These are phyloP conservation scores for Trachymyrmex cornetzi DNA, from an alignment of 1,140 invertebrate species.

Conservation along the genomic window DNA sequence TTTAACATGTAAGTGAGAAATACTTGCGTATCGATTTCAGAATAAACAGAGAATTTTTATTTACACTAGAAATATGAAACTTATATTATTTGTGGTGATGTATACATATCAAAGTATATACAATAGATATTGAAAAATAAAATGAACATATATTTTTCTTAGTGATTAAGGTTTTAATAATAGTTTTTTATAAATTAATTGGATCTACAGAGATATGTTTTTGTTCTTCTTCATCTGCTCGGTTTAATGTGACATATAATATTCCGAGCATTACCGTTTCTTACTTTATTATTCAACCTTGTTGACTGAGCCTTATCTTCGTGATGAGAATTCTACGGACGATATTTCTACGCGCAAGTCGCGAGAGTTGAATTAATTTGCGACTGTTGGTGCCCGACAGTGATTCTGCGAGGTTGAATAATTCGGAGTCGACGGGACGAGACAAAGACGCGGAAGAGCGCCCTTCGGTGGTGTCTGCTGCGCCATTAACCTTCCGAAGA, in stretches of 20 bases:
- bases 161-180: neutral
- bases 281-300: constrained; percentile 50
- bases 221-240: neutral
- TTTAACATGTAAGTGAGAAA: neutral
- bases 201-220: neutral
- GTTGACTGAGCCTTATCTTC: constrained; percentile 42
- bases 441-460: constrained; percentile 45
- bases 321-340: constrained; percentile 37
- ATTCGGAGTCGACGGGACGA: constrained; percentile 55
- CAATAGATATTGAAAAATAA: neutral
- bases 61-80: neutral
- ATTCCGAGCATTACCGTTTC: constrained; percentile 41
- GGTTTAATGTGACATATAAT: constrained; percentile 26
- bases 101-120: neutral
- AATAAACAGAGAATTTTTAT: constrained; percentile 6
- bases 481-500: constrained; percentile 77
- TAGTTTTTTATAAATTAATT: neutral
- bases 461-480: constrained; percentile 54
- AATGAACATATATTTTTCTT: neutral
- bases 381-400: constrained; percentile 56
- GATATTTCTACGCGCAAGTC: constrained; percentile 53
- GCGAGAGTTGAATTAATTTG: constrained; percentile 54
- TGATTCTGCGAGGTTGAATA: constrained; percentile 62
- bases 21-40: neutral
- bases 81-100: neutral